Conservation (phyloP, 2,797 vertebrate species). For the Amblyraja radiata region DNA sequence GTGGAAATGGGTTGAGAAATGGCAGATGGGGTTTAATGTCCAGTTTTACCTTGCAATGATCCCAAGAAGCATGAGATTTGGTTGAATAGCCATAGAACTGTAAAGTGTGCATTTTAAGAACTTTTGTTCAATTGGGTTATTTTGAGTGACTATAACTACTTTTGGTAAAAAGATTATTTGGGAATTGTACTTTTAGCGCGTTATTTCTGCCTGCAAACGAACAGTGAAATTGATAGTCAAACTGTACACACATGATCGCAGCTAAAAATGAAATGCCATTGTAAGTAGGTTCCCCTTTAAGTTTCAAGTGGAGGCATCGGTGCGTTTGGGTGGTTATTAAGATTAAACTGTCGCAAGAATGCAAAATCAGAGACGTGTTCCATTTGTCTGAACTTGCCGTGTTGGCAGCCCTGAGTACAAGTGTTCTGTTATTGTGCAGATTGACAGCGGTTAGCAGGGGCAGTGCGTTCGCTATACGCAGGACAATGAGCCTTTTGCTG, state of each 20-base stretch:
- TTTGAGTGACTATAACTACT: neutral
- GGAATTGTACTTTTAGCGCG: neutral
- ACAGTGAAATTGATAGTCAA: too few relatives aligned
- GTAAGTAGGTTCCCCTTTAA: neutral
- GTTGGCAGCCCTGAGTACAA: slow-evolving; percentile 1
- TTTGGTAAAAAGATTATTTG: neutral
- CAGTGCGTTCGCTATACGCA: slow-evolving; percentile 67
- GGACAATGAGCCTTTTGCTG: slow-evolving; percentile 31
- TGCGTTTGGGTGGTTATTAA: neutral
- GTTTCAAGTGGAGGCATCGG: neutral
- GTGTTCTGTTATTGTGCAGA: neutral
- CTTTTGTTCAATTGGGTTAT: neutral
- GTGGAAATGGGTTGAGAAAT: too few relatives aligned
- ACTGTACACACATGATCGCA: neutral
- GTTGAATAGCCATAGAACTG: neutral
- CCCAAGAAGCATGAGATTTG: too few relatives aligned
- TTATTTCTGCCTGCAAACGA: neutral
- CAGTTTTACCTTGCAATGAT: neutral
- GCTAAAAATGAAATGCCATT: too few relatives aligned
- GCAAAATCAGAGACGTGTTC: neutral
- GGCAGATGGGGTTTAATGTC: neutral
- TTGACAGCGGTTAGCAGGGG: slow-evolving; percentile 11
- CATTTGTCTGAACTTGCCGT: neutral
- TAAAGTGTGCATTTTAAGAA: neutral
- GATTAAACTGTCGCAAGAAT: neutral